A percentile compares a stretch with the other conserved stretches of the same genome.
Evolutionary conservation across 30 jellyfish, hydroid and myxozoan species (phyloP).

Genomic region (Pseudorhiza aurosa): DNA sequence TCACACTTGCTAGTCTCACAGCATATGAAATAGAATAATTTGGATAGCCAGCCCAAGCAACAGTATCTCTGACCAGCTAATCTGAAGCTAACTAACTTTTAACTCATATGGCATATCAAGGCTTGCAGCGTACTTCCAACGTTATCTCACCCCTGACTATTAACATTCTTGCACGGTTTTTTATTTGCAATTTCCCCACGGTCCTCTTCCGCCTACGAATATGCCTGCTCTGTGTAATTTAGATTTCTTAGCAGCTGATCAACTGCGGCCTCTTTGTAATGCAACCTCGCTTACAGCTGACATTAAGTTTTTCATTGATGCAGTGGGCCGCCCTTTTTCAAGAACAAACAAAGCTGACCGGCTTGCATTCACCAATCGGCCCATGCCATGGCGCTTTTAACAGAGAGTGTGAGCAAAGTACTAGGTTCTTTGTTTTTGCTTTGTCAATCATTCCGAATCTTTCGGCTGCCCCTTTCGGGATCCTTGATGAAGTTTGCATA

Average conservation of each 20-base stretch:
- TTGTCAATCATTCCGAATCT: neutral
- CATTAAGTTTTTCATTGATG: slow-evolving; percentile 15
- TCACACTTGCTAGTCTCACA: too few species aligned
- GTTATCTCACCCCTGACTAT: too few species aligned
- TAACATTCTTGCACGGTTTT: too few species aligned
- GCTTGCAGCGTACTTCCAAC: too few species aligned
- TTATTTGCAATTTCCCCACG: neutral
- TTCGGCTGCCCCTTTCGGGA: slow-evolving; percentile 18
- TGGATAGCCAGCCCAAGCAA: too few species aligned
- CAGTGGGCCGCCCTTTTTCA: slow-evolving; percentile 29
- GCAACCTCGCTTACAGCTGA: slow-evolving; percentile 67
- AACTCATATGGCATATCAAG: too few species aligned
- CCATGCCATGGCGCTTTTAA: neutral
- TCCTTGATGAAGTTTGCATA: neutral
- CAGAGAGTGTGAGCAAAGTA: neutral
- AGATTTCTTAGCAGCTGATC: slow-evolving; percentile 40
- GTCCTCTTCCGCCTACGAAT: neutral
- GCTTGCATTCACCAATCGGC: neutral
- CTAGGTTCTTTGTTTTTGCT: neutral
- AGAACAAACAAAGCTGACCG: neutral
- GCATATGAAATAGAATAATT: too few species aligned
- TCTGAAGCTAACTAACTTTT: too few species aligned
- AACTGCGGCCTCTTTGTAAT: slow-evolving; percentile 47
- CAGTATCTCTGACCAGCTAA: too few species aligned
- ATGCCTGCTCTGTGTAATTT: too few species aligned